Percentiles rank a stretch among this genome's conserved stretches.
Evolutionary conservation across 2,113 vertebrate species (phyloP).

Genomic region (Todiramphus chloris): DNA sequence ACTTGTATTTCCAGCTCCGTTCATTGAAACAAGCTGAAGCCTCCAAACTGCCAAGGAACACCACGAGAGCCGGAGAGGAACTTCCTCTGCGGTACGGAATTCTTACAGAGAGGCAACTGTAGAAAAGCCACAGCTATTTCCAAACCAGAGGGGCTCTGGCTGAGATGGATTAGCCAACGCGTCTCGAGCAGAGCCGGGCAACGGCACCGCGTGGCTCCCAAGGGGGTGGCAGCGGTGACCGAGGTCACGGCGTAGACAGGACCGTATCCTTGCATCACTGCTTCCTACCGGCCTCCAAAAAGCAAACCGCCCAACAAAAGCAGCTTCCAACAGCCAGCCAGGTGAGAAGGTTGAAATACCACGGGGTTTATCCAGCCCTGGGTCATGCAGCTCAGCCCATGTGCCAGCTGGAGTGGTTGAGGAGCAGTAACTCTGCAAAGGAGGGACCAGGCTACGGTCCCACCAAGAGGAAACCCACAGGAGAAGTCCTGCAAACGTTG

Average conservation of each 20-base stretch:
- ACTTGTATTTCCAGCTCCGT: background rate
- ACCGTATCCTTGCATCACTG: fast-evolving
- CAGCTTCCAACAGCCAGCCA: background rate
- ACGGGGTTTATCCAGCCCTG: background rate
- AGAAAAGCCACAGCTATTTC: slow-evolving; percentile 10
- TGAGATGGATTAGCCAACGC: background rate
- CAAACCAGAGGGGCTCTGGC: background rate
- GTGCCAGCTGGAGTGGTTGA: background rate
- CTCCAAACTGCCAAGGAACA: background rate
- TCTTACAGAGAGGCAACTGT: background rate
- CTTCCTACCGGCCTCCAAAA: background rate
- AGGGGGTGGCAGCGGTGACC: background rate
- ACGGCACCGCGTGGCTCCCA: fast-evolving
- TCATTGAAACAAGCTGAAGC: background rate
- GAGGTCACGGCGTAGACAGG: background rate
- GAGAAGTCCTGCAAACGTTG: background rate
- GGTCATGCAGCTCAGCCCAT: background rate
- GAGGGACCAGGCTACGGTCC: fast-evolving
- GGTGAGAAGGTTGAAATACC: background rate
- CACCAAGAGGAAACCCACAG: background rate
- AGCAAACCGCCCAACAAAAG: background rate
- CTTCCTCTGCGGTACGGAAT: background rate
- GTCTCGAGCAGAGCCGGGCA: background rate
- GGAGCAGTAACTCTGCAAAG: no score
- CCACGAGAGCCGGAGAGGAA: background rate